Evolutionary conservation across 2,113 vertebrate genomes (phyloP).

Genomic region (Scomber japonicus): DNA sequence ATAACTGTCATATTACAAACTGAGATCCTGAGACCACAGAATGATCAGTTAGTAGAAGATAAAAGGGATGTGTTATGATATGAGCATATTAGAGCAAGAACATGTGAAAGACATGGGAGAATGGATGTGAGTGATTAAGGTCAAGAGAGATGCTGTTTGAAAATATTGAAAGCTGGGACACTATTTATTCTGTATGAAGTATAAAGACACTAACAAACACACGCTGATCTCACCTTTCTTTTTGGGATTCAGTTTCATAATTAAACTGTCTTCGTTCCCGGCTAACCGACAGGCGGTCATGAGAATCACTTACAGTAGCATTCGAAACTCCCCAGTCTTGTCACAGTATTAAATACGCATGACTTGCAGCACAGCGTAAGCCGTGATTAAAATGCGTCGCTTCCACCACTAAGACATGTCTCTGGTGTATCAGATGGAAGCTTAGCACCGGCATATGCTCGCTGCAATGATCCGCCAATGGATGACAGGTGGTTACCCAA

Average conservation of each 20-base stretch:
- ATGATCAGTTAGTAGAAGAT: not conserved
- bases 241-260: constrained; percentile 9
- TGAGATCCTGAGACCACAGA: not conserved
- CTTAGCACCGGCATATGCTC: constrained; percentile 74
- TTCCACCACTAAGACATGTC: constrained; percentile 59
- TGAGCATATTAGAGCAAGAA: not conserved
- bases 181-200: not conserved
- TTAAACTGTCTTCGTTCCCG: not conserved
- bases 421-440: constrained; percentile 72
- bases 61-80: not conserved
- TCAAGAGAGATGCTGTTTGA: not conserved
- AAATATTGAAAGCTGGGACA: not conserved
- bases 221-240: constrained; percentile 26
- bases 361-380: constrained; percentile 45
- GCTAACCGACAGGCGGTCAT: constrained; percentile 16
- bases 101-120: not conserved
- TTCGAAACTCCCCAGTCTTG: constrained; percentile 43
- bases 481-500: constrained; percentile 80
- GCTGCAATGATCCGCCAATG: constrained; percentile 56
- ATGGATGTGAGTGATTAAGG: not conserved
- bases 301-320: constrained; percentile 42
- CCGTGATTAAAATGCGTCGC: constrained; percentile 64
- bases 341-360: constrained; percentile 53
- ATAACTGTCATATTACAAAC: not conserved
- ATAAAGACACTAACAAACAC: constrained; percentile 9